A percentile compares a stretch with the other conserved stretches of the same genome.
These are phyloP conservation scores for Tetramorium simillimum DNA, from an alignment of 1,140 invertebrate genomes.

Conservation along the genomic window DNA sequence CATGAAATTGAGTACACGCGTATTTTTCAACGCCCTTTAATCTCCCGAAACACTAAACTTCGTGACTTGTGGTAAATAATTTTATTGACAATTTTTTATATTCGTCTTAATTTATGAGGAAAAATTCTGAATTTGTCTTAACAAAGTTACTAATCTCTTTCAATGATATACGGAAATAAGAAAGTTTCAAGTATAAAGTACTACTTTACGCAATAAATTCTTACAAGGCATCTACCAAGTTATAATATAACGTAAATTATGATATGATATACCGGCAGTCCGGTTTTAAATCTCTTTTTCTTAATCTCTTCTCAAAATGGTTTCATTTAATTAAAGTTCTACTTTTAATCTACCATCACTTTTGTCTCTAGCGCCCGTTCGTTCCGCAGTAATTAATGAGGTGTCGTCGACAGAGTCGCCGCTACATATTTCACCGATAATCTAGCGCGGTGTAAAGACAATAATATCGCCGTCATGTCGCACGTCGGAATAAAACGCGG, in stretches of 20 bases:
- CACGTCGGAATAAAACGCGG: conserved; percentile 25
- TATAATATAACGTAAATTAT: conserved; percentile 25
- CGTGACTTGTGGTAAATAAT: conserved; percentile 3
- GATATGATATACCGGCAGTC: neutral
- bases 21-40: neutral
- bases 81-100: neutral
- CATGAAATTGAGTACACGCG: conserved; percentile 52
- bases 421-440: conserved; percentile 56
- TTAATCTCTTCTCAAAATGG: neutral
- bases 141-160: neutral
- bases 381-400: conserved; percentile 37
- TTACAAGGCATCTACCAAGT: neutral
- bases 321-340: conserved; percentile 58
- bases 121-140: neutral
- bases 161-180: neutral
- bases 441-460: conserved; percentile 3
- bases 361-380: conserved; percentile 19
- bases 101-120: neutral
- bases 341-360: conserved; percentile 57
- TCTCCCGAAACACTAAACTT: neutral
- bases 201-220: conserved; percentile 20
- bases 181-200: conserved; percentile 8
- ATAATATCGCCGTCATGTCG: conserved; percentile 43
- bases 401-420: conserved; percentile 25
- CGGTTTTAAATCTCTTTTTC: conserved; percentile 43